A percentile compares a stretch with the other conserved stretches of the same genome.
These are phyloP conservation scores for Macrobrachium nipponense DNA, from an alignment of 1,140 invertebrate genomes.

Conservation along the genomic window DNA sequence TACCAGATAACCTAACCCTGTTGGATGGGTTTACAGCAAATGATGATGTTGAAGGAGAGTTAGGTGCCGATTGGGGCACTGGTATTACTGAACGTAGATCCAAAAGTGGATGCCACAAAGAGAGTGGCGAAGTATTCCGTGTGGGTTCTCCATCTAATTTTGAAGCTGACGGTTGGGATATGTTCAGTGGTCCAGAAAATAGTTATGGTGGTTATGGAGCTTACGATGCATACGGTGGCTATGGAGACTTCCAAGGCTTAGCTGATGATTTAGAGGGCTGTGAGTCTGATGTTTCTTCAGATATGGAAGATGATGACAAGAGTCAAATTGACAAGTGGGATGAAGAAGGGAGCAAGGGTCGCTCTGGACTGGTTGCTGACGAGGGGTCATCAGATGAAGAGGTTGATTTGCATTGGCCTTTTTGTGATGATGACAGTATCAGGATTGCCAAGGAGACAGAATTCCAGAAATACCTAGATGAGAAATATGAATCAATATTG, in stretches of 20 bases:
- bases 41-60: conserved; percentile 61
- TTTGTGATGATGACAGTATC: conserved; percentile 35
- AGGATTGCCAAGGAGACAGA: conserved; percentile 61
- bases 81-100: conserved; percentile 65
- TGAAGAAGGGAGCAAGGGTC: conserved; percentile 64
- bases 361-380: conserved; percentile 31
- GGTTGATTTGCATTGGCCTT: conserved; percentile 54
- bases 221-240: conserved; percentile 66
- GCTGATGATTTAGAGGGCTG: conserved; percentile 54
- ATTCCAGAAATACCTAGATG: conserved; percentile 67
- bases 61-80: conserved; percentile 66
- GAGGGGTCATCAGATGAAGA: conserved; percentile 66
- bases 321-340: conserved; percentile 64
- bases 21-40: conserved; percentile 64
- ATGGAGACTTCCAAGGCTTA: conserved; percentile 55
- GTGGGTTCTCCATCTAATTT: conserved; percentile 65
- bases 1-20: conserved; percentile 69
- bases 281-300: conserved; percentile 61
- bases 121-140: conserved; percentile 52
- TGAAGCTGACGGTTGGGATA: conserved; percentile 65
- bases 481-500: conserved; percentile 69
- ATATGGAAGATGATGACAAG: conserved; percentile 64
- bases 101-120: conserved; percentile 24
- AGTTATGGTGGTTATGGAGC: conserved; percentile 66
- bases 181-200: conserved; percentile 63